Percentiles rank a stretch among this genome's conserved stretches.
Evolutionary conservation across 2,113 vertebrate species (phyloP).

Genomic region (Pseudopipra pipra): DNA sequence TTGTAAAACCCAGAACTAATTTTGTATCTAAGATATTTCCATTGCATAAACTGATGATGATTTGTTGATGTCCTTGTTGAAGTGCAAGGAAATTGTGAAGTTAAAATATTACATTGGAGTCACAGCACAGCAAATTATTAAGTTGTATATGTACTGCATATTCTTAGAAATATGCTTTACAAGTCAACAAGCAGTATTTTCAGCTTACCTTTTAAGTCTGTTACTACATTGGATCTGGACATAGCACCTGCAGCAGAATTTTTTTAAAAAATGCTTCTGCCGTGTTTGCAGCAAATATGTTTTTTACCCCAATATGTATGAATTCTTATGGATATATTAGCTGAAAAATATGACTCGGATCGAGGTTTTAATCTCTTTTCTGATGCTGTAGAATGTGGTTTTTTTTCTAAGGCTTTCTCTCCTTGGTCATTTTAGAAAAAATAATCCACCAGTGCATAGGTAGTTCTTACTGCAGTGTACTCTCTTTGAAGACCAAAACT

Average conservation of each 20-base stretch:
- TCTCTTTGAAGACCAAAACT: neutral
- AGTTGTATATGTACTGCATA: neutral
- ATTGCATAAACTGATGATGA: neutral
- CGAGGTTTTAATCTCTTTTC: neutral
- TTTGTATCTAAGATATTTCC: neutral
- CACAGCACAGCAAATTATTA: constrained; percentile 27
- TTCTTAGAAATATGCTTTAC: constrained; percentile 24
- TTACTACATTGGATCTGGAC: neutral
- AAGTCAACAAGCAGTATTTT: constrained; percentile 28
- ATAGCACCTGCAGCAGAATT: neutral
- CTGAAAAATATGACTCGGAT: neutral
- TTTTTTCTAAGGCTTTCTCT: neutral
- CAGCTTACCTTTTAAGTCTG: neutral
- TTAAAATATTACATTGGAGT: constrained; percentile 20
- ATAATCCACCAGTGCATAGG: neutral
- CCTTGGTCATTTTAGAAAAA: neutral
- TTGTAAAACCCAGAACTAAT: constrained; percentile 16
- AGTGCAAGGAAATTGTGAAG: neutral
- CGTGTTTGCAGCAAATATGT: neutral
- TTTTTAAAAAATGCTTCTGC: neutral
- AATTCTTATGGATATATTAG: neutral
- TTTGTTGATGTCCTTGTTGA: neutral
- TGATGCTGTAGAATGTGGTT: neutral
- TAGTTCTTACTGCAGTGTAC: neutral
- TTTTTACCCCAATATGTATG: neutral